Percentiles rank a stretch among this genome's conserved stretches.
Conservation (phyloP, 2,797 vertebrate genomes). For the Fistularia commersonii region DNA sequence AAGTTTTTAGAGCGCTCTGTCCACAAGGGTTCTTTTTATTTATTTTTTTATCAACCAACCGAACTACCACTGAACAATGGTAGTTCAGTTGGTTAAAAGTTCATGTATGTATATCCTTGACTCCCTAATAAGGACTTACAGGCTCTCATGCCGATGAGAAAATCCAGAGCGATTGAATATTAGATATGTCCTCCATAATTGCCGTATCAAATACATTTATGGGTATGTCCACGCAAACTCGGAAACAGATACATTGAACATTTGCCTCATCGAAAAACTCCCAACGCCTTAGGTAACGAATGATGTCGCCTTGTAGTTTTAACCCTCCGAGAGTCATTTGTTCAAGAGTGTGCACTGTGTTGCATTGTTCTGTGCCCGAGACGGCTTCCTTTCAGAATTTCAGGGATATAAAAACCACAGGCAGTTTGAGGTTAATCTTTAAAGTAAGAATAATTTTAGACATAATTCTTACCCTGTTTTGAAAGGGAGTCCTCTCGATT, state of each 20-base stretch:
- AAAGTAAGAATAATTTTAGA: no score
- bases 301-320: no score
- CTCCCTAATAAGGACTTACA: not conserved
- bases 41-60: no score
- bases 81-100: no score
- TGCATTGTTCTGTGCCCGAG: no score
- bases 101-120: no score
- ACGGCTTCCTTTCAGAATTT: conserved; percentile 13
- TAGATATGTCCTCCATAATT: conserved; percentile 19
- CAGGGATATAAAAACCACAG: conserved; percentile 45
- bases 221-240: conserved; percentile 52
- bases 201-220: conserved; percentile 52
- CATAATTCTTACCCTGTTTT: no score
- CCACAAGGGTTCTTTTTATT: not conserved
- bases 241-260: conserved; percentile 44
- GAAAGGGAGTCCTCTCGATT: no score
- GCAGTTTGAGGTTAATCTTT: conserved; percentile 36
- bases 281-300: conserved; percentile 31
- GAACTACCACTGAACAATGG: no score
- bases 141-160: conserved; percentile 8
- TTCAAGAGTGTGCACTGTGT: no score
- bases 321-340: no score
- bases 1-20: conserved; percentile 16
- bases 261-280: conserved; percentile 44
- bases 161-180: conserved; percentile 35